Conservation (phyloP, 1,140 invertebrate genomes). For the Augochlora pura region DNA sequence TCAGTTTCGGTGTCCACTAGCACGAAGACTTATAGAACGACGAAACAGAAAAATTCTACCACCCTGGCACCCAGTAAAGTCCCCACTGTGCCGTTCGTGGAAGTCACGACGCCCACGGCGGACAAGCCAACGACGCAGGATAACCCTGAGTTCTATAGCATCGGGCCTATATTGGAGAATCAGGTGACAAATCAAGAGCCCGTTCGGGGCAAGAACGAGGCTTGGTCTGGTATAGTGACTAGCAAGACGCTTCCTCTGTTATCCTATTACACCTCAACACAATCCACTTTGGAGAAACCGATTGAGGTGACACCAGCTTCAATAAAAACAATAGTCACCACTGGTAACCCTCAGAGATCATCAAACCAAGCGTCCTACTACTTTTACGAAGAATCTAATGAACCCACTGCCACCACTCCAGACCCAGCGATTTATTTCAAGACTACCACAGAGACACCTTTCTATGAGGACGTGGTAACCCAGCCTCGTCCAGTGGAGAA, state of each 20-base stretch:
- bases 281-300: conserved; percentile 76
- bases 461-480: conserved; percentile 58
- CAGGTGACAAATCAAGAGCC: conserved; percentile 45
- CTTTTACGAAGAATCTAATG: conserved; percentile 76
- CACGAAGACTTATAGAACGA: conserved; percentile 63
- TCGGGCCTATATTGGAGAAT: conserved; percentile 58
- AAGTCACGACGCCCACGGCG: conserved; percentile 61
- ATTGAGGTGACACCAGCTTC: conserved; percentile 73
- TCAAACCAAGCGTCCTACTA: conserved; percentile 75
- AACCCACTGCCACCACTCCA: conserved; percentile 66
- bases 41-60: conserved; percentile 64
- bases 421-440: conserved; percentile 66
- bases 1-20: conserved; percentile 54
- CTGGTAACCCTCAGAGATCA: conserved; percentile 52
- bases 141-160: conserved; percentile 56
- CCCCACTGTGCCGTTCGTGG: conserved; percentile 36
- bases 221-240: conserved; percentile 63
- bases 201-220: conserved; percentile 48
- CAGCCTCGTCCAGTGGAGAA: conserved; percentile 29
- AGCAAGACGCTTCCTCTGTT: conserved; percentile 83
- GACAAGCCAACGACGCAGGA: conserved; percentile 62
- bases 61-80: conserved; percentile 64
- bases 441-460: conserved; percentile 66
- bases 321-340: conserved; percentile 60
- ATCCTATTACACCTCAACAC: conserved; percentile 82